Percentiles rank a stretch among this genome's conserved stretches.
phyloP scores from a whole-genome alignment of 2,113 vertebrate genomes.

The Cathartes aura region DNA sequence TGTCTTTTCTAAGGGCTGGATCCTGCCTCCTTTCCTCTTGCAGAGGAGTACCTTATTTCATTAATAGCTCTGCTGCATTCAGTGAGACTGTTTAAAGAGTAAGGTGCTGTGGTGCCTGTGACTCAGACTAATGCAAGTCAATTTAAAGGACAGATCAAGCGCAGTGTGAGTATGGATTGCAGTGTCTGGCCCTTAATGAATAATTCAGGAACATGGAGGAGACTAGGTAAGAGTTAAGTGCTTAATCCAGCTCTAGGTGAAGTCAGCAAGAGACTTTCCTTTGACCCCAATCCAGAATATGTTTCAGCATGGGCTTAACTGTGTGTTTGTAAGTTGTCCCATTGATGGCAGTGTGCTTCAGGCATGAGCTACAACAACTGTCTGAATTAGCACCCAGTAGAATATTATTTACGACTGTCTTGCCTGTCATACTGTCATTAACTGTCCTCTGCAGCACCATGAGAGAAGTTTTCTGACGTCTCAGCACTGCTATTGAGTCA shows the following conservation, averaged over 20 bases:
- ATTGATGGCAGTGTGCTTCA: background rate
- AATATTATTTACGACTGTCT: background rate
- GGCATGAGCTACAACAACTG: background rate
- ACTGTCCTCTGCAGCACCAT: background rate
- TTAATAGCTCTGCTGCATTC: background rate
- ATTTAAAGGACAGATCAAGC: conserved; percentile 36
- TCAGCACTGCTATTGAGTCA: background rate
- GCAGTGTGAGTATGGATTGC: conserved; percentile 6
- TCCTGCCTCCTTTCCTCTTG: background rate
- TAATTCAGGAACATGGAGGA: conserved; percentile 21
- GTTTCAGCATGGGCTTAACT: background rate
- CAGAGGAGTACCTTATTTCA: background rate
- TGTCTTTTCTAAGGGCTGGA: background rate
- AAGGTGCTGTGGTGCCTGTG: background rate
- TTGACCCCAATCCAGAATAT: background rate
- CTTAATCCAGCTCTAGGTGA: conserved; percentile 3
- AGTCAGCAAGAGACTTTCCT: background rate
- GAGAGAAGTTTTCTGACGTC: background rate
- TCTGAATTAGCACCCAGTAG: background rate
- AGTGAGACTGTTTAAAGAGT: background rate
- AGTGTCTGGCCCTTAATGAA: conserved; percentile 12
- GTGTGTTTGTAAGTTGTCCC: background rate
- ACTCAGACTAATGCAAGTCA: conserved; percentile 40
- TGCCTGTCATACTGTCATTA: background rate
- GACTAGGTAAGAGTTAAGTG: background rate